A percentile compares a stretch with the other conserved stretches of the same genome.
phyloP scores from a whole-genome alignment of 37 sponge, comb jelly and placozoan genomes.

The Beroe forskalii region DNA sequence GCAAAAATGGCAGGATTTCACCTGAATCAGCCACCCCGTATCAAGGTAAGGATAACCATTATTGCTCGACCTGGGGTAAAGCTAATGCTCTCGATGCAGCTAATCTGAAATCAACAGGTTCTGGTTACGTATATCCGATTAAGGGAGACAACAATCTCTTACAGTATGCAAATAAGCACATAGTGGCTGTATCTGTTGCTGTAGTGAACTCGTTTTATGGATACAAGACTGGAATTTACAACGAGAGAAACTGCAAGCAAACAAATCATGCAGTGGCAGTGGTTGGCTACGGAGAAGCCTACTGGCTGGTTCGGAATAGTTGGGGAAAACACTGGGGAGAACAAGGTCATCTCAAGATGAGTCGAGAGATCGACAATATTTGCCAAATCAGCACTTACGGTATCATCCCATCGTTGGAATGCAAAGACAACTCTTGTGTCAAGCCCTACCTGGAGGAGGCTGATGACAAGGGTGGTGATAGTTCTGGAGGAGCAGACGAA shows the following conservation, averaged over 20 bases:
- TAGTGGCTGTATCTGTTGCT: not conserved
- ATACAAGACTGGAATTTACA: not conserved
- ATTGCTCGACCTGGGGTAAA: not conserved
- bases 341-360: not conserved
- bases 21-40: not conserved
- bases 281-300: not conserved
- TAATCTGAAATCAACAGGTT: not conserved
- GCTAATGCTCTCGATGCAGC: not conserved
- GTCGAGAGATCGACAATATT: not conserved
- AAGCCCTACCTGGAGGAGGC: not conserved
- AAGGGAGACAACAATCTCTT: not conserved
- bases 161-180: not conserved
- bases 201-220: not conserved
- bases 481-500: no score
- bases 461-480: not conserved
- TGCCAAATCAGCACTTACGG: constrained; percentile 14
- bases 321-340: constrained; percentile 43
- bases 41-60: not conserved
- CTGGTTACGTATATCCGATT: no score
- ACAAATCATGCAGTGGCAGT: constrained; percentile 26
- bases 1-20: not conserved
- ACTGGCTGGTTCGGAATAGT: constrained; percentile 53
- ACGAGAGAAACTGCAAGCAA: not conserved
- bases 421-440: not conserved
- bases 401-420: not conserved